Percentiles rank a stretch among this genome's conserved stretches.
phyloP scores from a whole-genome alignment of 2,113 vertebrate genomes.

The Galbula dea region DNA sequence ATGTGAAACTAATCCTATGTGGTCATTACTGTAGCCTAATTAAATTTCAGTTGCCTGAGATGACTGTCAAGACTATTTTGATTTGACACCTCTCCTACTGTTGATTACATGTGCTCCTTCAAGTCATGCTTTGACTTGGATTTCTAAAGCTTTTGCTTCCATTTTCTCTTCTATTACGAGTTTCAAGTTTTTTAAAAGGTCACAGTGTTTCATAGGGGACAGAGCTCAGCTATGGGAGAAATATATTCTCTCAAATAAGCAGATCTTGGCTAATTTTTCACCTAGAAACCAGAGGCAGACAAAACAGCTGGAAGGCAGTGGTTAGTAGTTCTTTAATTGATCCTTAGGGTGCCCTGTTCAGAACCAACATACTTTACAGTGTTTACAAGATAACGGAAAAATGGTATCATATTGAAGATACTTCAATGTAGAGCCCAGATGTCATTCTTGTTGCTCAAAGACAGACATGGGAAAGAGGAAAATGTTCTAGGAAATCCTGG shows the following conservation, averaged over 20 bases:
- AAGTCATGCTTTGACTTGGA: background rate
- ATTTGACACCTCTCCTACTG: background rate
- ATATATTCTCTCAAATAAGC: background rate
- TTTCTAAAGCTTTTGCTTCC: slow-evolving; percentile 12
- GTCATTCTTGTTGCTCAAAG: background rate
- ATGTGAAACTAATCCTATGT: background rate
- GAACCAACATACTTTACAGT: background rate
- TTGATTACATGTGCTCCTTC: slow-evolving; percentile 1
- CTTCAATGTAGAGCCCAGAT: background rate
- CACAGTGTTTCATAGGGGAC: background rate
- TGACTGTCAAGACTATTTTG: background rate
- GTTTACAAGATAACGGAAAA: background rate
- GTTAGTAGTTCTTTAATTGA: background rate
- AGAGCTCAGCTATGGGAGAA: background rate
- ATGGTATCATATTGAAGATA: background rate
- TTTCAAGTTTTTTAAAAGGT: background rate
- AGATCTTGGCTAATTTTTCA: background rate
- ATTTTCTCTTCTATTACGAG: background rate
- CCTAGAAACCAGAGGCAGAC: background rate
- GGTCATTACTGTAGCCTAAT: background rate
- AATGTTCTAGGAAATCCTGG: background rate
- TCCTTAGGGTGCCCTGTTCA: background rate
- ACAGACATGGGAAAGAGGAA: background rate
- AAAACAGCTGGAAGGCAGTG: background rate
- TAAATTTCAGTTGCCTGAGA: slow-evolving; percentile 11